phyloP scores from a whole-genome alignment of 2,797 vertebrate genomes.

The Chrysocyon brachyurus region DNA sequence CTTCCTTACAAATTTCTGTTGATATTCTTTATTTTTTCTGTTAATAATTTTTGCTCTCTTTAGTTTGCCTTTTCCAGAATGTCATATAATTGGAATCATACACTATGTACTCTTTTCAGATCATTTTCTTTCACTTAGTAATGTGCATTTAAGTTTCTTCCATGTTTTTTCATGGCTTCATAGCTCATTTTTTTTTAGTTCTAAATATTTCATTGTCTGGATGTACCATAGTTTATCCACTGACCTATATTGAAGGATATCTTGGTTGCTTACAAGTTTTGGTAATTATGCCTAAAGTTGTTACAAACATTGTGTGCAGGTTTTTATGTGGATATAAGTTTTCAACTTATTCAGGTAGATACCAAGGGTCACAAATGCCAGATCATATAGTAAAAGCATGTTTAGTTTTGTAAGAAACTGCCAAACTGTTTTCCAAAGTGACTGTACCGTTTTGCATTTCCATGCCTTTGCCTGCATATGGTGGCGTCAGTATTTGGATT shows the following conservation, averaged over 20 bases:
- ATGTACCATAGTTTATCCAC: neutral
- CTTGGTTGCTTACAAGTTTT: slow-evolving; percentile 22
- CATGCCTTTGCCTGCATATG: neutral
- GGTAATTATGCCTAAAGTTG: neutral
- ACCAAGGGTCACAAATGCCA: neutral
- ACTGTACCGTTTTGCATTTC: neutral
- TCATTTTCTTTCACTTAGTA: neutral
- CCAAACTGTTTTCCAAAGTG: slow-evolving; percentile 1
- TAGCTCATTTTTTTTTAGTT: slow-evolving; percentile 2
- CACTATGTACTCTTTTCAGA: neutral
- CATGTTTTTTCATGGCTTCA: neutral
- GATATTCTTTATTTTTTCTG: slow-evolving; percentile 42
- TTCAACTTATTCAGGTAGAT: slow-evolving; percentile 43
- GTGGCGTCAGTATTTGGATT: neutral
- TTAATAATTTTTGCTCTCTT: neutral
- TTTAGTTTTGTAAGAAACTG: slow-evolving; percentile 57
- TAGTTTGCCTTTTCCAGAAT: slow-evolving; percentile 47
- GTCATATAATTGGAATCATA: neutral
- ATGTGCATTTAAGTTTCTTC: neutral
- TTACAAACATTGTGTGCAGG: neutral
- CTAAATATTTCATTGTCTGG: neutral
- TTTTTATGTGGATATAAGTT: neutral
- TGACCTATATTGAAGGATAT: neutral
- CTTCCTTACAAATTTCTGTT: slow-evolving; percentile 47
- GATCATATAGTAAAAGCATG: neutral